phyloP scores from a whole-genome alignment of 2,888 invertebrate genomes.

The Neoaliturus tenellus region DNA sequence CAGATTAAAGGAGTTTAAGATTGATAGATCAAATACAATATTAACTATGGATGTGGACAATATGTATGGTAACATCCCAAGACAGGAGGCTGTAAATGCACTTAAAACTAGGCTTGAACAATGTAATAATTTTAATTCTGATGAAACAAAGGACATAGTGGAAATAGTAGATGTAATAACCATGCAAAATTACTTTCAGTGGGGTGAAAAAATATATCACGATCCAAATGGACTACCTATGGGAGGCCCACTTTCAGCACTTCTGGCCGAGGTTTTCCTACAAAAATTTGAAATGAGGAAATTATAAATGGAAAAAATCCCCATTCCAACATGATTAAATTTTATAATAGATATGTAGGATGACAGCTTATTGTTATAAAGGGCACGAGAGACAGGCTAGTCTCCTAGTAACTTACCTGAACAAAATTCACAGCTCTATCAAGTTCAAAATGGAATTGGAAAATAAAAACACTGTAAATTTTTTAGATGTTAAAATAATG shows the following conservation, averaged over 20 bases:
- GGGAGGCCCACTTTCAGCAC: not conserved
- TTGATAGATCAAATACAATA: too few species aligned
- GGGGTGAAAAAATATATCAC: not conserved
- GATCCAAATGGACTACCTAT: not conserved
- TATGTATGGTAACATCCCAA: too few species aligned
- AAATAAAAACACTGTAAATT: too few species aligned
- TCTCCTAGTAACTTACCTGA: not conserved
- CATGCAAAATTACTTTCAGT: not conserved
- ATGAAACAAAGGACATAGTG: not conserved
- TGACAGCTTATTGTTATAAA: not conserved
- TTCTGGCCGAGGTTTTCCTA: not conserved
- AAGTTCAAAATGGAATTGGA: too few species aligned
- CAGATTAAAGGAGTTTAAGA: too few species aligned
- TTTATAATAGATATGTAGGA: constrained; percentile 3
- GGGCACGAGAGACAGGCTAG: not conserved
- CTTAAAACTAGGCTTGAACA: too few species aligned
- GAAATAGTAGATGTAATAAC: not conserved
- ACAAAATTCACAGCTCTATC: not conserved
- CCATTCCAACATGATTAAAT: not conserved
- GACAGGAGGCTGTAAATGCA: too few species aligned
- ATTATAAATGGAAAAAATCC: not conserved
- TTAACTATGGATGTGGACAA: too few species aligned
- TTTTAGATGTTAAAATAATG: too few species aligned
- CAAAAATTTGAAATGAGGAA: not conserved
- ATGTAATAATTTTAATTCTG: too few species aligned